These are phyloP conservation scores for Cotesia chilonis DNA, from an alignment of 1,140 invertebrate species.

Conservation along the genomic window DNA sequence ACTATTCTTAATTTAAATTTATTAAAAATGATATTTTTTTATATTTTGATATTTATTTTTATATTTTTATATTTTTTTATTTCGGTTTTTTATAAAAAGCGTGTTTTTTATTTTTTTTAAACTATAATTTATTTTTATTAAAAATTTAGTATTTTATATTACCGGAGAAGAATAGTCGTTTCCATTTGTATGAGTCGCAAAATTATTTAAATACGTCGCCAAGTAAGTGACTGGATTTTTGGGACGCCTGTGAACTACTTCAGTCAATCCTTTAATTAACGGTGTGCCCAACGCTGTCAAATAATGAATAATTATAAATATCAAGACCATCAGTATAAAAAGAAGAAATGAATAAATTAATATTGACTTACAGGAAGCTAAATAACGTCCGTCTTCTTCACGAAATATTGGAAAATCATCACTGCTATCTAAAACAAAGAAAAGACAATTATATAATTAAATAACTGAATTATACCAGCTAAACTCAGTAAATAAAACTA, in stretches of 20 bases:
- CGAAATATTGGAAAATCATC: conserved; percentile 79
- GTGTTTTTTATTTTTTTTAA: no score
- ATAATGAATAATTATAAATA: conserved; percentile 33
- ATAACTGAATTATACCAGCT: no score
- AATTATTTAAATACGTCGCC: conserved; percentile 82
- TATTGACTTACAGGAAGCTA: conserved; percentile 76
- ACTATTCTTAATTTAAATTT: no score
- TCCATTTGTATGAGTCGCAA: conserved; percentile 67
- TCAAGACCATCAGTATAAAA: background rate
- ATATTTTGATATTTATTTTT: no score
- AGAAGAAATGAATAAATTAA: conserved; percentile 17
- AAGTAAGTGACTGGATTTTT: conserved; percentile 84
- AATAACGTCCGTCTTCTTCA: conserved; percentile 83
- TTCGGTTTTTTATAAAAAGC: no score
- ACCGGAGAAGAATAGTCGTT: conserved; percentile 19
- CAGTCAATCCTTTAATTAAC: conserved; percentile 84
- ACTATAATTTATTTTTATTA: no score
- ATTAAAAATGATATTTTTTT: no score
- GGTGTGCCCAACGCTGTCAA: conserved; percentile 83
- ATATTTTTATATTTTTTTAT: no score
- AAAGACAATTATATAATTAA: conserved; percentile 41
- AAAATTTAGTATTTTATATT: conserved; percentile 2
- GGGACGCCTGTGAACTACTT: conserved; percentile 82
- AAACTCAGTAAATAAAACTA: no score
- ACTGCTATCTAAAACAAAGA: conserved; percentile 65